Evolutionary conservation across 2,797 vertebrate genomes (phyloP), one percentile per base, ranked within the genome.

Genomic region (Spinibarbus caldwelli): DNA sequence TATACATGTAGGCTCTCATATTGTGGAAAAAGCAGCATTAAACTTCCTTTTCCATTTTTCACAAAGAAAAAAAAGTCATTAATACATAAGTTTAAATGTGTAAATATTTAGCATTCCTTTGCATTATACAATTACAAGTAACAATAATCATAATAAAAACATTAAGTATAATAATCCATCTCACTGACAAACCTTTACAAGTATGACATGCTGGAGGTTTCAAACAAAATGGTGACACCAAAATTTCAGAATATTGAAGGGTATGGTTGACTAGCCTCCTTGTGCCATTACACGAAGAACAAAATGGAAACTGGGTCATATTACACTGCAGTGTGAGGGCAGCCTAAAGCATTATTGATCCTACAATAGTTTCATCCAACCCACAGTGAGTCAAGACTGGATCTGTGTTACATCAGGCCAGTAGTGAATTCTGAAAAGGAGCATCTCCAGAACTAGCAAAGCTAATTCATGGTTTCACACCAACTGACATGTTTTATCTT

Each of bases 271-370:
- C 49, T 49, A 52, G 21, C 11, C 31, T 17, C 11, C 8, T 57
- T 73, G 41, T n/a, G 54, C 9, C 21, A 75, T 6, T 11, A 64
- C 54, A 47, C 5, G 10, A 83, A n/a, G 21, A 49, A 38, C 14
- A 83, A n/a, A 47, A 64, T 31, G 6, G 19, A 59, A 73, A 83
- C 41, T 76, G 57, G 57, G 57, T 76, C 71, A 49, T 34, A 7
- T 64, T 59, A 36, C 0, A 1, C 23, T 38, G 59, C 57, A 49
- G 7, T 66, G 8, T 29, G 19, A 84, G 34, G 34, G 23, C 15
- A 77, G 31, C 6, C 4, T 54, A 87, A 87, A 86, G 17, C 64
- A 86, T 84, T 81, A 81, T 57, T 81, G 83, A 86, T 75, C 47
- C 26, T 41, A 52, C 62, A 75, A 64, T 49, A 71, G 73, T 78